Percentiles rank a stretch among this genome's conserved stretches.
These are phyloP conservation scores for Neofelis nebulosa DNA, from an alignment of 2,113 vertebrate species.

Conservation along the genomic window DNA sequence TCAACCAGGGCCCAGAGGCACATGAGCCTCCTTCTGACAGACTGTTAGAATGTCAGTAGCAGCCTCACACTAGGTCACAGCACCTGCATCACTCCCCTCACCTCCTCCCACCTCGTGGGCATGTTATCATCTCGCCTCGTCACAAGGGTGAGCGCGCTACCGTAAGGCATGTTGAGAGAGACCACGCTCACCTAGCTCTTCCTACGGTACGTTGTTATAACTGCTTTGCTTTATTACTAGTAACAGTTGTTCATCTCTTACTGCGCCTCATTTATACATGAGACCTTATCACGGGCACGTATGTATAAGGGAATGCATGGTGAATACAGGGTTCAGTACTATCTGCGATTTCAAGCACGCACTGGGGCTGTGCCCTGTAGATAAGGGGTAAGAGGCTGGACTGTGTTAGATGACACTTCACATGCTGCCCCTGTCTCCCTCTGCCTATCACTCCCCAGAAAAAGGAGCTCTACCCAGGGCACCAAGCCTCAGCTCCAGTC, in stretches of 20 bases:
- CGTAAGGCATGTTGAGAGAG: neutral
- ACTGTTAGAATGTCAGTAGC: neutral
- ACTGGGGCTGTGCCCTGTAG: neutral
- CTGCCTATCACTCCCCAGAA: neutral
- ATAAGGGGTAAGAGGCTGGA: neutral
- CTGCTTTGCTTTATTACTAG: neutral
- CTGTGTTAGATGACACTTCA: neutral
- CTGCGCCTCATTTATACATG: neutral
- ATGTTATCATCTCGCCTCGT: neutral
- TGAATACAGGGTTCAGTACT: neutral
- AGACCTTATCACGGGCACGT: neutral
- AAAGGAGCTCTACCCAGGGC: neutral
- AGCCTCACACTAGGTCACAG: too few relatives aligned
- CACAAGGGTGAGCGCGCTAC: neutral
- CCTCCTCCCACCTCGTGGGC: neutral
- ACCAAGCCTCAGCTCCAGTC: neutral
- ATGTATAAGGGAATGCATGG: neutral
- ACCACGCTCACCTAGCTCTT: neutral
- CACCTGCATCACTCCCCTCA: neutral
- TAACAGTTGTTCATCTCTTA: neutral
- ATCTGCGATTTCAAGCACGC: neutral
- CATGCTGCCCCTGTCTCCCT: neutral
- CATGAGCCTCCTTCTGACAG: neutral
- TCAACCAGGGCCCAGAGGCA: neutral
- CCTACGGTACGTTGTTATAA: neutral